These are phyloP conservation scores for Amphilophus citrinellus DNA, from an alignment of 2,113 vertebrate species.

Conservation along the genomic window DNA sequence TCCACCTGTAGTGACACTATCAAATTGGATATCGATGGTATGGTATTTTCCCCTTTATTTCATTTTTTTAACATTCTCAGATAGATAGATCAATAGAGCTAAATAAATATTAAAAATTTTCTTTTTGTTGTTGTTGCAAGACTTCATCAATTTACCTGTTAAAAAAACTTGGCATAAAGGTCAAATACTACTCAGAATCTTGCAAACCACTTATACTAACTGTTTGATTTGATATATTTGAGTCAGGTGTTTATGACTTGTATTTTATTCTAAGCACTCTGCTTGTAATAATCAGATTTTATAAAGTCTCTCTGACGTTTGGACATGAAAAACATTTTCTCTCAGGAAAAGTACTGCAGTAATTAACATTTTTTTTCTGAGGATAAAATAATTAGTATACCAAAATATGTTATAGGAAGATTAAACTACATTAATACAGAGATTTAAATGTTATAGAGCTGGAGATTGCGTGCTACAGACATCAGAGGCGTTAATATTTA, in stretches of 20 bases:
- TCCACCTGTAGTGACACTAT: background rate
- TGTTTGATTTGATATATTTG: background rate
- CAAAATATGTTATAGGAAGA: slow-evolving; percentile 30
- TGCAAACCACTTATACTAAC: background rate
- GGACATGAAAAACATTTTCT: slow-evolving; percentile 1
- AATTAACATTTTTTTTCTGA: slow-evolving; percentile 8
- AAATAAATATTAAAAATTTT: background rate
- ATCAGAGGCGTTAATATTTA: slow-evolving; percentile 54
- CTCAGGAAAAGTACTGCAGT: slow-evolving; percentile 9
- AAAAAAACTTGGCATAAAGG: slow-evolving; percentile 7
- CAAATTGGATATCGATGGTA: fast-evolving
- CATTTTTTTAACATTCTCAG: background rate
- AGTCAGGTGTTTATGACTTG: background rate
- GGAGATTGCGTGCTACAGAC: slow-evolving; percentile 47
- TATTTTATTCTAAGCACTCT: slow-evolving; percentile 1
- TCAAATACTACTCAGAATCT: slow-evolving; percentile 12
- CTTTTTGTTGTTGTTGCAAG: background rate
- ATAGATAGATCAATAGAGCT: background rate
- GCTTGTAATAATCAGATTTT: background rate
- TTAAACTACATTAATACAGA: slow-evolving; percentile 31
- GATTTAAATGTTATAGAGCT: slow-evolving; percentile 39
- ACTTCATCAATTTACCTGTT: background rate
- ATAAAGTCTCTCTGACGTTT: slow-evolving; percentile 6
- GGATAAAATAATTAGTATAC: slow-evolving; percentile 35
- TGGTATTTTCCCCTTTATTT: background rate